A percentile compares a stretch with the other conserved stretches of the same genome.
Conservation (phyloP, 2,888 invertebrate species). For the Sphaerophoria rueppellii region DNA sequence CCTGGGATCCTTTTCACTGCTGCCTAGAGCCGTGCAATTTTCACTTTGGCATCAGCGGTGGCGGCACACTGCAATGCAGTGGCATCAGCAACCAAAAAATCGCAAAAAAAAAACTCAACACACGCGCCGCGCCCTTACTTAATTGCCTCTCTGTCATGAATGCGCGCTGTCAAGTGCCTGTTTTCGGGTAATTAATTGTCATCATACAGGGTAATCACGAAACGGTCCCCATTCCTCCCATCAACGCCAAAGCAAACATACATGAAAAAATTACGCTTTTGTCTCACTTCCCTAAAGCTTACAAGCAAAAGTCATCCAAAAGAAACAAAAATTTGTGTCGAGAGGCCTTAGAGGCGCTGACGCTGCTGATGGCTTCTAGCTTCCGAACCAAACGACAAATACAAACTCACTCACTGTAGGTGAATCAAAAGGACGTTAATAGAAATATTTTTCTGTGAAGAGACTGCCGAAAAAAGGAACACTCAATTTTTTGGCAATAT, state of each 20-base stretch:
- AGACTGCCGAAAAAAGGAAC: conserved; percentile 53
- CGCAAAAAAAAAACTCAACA: conserved; percentile 1
- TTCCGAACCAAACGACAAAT: conserved; percentile 16
- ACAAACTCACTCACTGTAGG: conserved; percentile 12
- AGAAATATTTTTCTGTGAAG: not conserved
- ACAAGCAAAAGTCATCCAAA: conserved; percentile 28
- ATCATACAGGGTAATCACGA: conserved; percentile 58
- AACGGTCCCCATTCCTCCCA: not conserved
- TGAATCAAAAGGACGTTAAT: conserved; percentile 56
- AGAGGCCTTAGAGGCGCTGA: conserved; percentile 68
- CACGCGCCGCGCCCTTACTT: conserved; percentile 31
- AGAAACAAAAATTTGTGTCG: conserved; percentile 62
- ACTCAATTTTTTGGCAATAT: conserved; percentile 52
- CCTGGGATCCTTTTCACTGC: conserved; percentile 25
- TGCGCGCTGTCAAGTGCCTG: conserved; percentile 69
- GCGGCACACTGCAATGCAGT: conserved; percentile 61
- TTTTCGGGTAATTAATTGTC: conserved; percentile 72
- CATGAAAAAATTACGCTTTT: not conserved
- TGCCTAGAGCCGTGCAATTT: conserved; percentile 1
- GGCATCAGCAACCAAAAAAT: conserved; percentile 1
- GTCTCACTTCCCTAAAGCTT: not conserved
- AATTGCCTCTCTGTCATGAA: conserved; percentile 61
- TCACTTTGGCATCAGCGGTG: not conserved
- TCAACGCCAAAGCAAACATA: conserved; percentile 18
- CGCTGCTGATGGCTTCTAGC: not conserved